Evolutionary conservation across 1,140 invertebrate genomes (phyloP).

Genomic region (Neodiprion virginianus): DNA sequence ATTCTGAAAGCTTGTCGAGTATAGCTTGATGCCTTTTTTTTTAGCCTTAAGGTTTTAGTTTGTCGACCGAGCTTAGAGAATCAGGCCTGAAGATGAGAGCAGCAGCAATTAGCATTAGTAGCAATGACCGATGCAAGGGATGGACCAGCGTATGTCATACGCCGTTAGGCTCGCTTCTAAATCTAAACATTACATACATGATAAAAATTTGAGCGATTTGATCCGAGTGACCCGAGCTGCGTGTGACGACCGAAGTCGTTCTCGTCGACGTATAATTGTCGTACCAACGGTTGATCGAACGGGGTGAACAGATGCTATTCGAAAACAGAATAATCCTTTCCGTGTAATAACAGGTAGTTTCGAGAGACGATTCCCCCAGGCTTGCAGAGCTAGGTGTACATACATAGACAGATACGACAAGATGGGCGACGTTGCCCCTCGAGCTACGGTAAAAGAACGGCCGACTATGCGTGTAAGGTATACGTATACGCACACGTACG

Average conservation of each 20-base stretch:
- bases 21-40: background rate
- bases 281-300: background rate
- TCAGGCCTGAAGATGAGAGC: constrained; percentile 59
- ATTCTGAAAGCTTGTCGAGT: constrained; percentile 6
- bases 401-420: background rate
- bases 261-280: background rate
- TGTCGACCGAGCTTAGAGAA: constrained; percentile 37
- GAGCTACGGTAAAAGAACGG: background rate
- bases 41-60: constrained; percentile 7
- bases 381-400: background rate
- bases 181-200: background rate
- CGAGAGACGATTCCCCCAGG: background rate
- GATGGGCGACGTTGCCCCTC: background rate
- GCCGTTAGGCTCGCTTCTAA: background rate
- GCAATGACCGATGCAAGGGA: constrained; percentile 21
- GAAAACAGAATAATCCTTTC: background rate
- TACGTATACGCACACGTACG: background rate
- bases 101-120: constrained; percentile 52
- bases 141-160: background rate
- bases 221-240: background rate
- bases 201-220: background rate
- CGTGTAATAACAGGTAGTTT: background rate
- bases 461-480: background rate
- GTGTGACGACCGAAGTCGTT: background rate
- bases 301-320: background rate